These are phyloP conservation scores for Dreissena polymorpha DNA, from an alignment of 1,140 invertebrate species.

Conservation along the genomic window DNA sequence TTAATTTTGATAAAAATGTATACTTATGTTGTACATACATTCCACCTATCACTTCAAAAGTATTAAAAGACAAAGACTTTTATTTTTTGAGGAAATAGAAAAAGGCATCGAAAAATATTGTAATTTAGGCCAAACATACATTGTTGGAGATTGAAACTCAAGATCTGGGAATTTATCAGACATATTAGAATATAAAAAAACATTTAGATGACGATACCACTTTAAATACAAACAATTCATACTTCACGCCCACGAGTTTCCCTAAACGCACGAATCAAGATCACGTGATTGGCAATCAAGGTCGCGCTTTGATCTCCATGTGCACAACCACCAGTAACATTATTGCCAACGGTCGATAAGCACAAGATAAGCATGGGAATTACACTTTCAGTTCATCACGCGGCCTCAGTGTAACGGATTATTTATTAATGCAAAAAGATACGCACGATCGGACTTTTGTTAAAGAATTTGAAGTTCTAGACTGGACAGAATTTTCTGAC, in stretches of 20 bases:
- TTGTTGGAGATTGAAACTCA: neutral
- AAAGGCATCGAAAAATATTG: slow-evolving; percentile 30
- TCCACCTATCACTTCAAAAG: slow-evolving; percentile 11
- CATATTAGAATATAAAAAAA: neutral
- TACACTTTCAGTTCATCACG: too few species aligned
- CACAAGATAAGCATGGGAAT: too few species aligned
- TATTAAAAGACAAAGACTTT: slow-evolving; percentile 15
- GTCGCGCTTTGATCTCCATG: too few species aligned
- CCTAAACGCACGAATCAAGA: too few species aligned
- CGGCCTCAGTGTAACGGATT: slow-evolving; percentile 5
- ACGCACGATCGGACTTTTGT: neutral
- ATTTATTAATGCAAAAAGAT: neutral
- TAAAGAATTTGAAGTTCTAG: neutral
- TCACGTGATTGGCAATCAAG: too few species aligned
- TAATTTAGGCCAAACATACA: neutral
- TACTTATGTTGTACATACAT: slow-evolving; percentile 31
- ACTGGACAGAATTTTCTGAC: slow-evolving; percentile 1
- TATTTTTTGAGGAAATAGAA: slow-evolving; percentile 35
- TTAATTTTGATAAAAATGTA: slow-evolving; percentile 22
- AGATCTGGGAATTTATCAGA: neutral
- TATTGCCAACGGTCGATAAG: too few species aligned
- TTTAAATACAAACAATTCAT: too few species aligned
- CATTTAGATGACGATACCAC: too few species aligned
- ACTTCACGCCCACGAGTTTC: too few species aligned
- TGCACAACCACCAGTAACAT: too few species aligned